A percentile compares a stretch with the other conserved stretches of the same genome.
phyloP scores from a whole-genome alignment of 1,140 invertebrate genomes.

The Lasioglossum baleicum region DNA sequence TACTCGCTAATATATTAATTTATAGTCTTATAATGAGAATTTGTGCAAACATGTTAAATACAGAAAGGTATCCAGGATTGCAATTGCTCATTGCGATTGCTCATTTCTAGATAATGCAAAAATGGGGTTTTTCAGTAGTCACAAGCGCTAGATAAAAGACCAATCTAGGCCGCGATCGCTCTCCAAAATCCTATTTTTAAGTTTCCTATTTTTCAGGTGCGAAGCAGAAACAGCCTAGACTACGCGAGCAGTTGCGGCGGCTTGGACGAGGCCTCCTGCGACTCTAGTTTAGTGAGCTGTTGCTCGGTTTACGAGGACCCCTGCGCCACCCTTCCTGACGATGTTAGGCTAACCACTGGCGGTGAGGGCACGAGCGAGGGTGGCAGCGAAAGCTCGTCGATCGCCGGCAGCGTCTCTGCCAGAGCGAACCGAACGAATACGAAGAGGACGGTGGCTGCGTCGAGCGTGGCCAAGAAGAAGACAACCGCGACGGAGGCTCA shows the following conservation, averaged over 20 bases:
- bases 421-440: conserved; percentile 57
- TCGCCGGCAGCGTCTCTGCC: conserved; percentile 79
- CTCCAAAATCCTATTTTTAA: no score
- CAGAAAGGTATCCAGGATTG: no score
- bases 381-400: conserved; percentile 88
- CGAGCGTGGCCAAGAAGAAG: conserved; percentile 72
- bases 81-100: no score
- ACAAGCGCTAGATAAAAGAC: no score
- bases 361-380: conserved; percentile 84
- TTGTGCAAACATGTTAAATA: no score
- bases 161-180: no score
- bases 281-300: conserved; percentile 88
- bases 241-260: conserved; percentile 84
- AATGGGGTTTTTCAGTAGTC: no score
- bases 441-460: conserved; percentile 48
- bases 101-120: no score
- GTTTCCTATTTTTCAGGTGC: no score
- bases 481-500: conserved; percentile 45
- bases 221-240: conserved; percentile 82
- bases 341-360: conserved; percentile 75
- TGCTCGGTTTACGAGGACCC: conserved; percentile 85
- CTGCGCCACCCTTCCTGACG: conserved; percentile 80
- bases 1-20: no score
- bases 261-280: conserved; percentile 82
- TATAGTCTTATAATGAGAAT: no score